Percentiles rank a stretch among this genome's conserved stretches.
Evolutionary conservation across 1,140 invertebrate genomes (phyloP).

Genomic region (Drosophila bocki): DNA sequence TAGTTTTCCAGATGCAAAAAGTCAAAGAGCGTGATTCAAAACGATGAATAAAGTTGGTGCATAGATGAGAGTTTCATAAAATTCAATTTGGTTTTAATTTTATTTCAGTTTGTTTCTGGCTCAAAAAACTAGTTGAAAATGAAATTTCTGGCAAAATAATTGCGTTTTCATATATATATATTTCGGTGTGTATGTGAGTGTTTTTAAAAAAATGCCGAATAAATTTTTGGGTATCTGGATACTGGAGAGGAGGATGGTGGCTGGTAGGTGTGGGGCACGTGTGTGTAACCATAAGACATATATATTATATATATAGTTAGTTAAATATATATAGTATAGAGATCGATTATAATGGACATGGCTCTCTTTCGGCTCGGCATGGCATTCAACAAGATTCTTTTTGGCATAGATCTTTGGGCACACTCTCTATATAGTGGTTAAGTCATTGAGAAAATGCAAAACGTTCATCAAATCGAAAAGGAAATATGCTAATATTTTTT

Average conservation of each 20-base stretch:
- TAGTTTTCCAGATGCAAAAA: conserved; percentile 52
- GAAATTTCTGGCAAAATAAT: conserved; percentile 60
- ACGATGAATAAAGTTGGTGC: conserved; percentile 60
- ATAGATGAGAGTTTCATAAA: conserved; percentile 45
- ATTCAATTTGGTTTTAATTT: conserved; percentile 41
- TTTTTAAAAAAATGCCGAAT: conserved; percentile 46
- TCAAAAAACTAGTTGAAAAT: conserved; percentile 64
- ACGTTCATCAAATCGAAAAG: conserved; percentile 59
- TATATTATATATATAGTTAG: conserved; percentile 59
- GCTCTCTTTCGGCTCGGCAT: conserved; percentile 27
- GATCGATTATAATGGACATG: conserved; percentile 55
- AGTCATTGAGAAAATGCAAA: conserved; percentile 71
- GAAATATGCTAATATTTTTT: conserved; percentile 34
- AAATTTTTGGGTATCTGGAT: conserved; percentile 23
- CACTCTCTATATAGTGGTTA: conserved; percentile 40
- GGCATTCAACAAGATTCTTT: conserved; percentile 39
- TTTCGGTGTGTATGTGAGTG: neutral
- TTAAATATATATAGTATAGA: conserved; percentile 60
- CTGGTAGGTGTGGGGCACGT: conserved; percentile 61
- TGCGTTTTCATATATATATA: conserved; percentile 16
- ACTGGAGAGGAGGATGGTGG: conserved; percentile 15
- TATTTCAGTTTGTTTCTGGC: conserved; percentile 15
- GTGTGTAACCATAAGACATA: conserved; percentile 85
- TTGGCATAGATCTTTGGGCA: conserved; percentile 47
- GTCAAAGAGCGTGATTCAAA: conserved; percentile 64